Conservation (phyloP, 2,113 vertebrate genomes). For the Oceanites oceanicus region DNA sequence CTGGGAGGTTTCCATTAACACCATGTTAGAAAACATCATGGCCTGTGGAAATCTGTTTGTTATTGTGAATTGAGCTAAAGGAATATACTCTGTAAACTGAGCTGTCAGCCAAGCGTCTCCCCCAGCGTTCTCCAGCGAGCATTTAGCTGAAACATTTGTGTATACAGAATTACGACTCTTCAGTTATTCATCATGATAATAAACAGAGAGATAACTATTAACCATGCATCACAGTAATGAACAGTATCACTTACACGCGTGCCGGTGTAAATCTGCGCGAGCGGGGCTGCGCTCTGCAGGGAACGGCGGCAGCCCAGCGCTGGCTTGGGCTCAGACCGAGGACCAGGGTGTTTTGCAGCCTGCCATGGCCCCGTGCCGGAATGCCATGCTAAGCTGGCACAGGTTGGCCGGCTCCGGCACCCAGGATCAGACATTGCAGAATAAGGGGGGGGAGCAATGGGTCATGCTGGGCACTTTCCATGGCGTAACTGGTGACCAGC, state of each 20-base stretch:
- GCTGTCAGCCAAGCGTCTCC: not conserved
- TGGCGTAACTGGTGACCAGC: not conserved
- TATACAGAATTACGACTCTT: not conserved
- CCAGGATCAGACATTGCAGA: not conserved
- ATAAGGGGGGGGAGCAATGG: not conserved
- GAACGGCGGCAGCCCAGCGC: accelerated
- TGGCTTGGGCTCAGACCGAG: not conserved
- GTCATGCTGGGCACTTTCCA: not conserved
- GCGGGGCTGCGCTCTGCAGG: not conserved
- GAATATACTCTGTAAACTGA: not conserved
- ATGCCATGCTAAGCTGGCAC: accelerated
- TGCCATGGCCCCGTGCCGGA: not conserved
- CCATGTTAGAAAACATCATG: not conserved
- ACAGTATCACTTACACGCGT: not conserved
- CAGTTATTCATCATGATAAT: not conserved
- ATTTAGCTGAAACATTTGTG: not conserved
- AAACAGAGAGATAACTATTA: constrained; percentile 5
- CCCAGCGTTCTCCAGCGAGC: not conserved
- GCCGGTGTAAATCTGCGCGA: accelerated
- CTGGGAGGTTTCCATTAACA: not conserved
- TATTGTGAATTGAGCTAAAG: not conserved
- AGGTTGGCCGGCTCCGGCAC: accelerated
- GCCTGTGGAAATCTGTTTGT: not conserved
- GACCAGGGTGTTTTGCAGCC: not conserved
- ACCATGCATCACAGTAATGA: not conserved